These are phyloP conservation scores for Pogonomyrmex barbatus DNA, from an alignment of 1,140 invertebrate species.

Conservation along the genomic window DNA sequence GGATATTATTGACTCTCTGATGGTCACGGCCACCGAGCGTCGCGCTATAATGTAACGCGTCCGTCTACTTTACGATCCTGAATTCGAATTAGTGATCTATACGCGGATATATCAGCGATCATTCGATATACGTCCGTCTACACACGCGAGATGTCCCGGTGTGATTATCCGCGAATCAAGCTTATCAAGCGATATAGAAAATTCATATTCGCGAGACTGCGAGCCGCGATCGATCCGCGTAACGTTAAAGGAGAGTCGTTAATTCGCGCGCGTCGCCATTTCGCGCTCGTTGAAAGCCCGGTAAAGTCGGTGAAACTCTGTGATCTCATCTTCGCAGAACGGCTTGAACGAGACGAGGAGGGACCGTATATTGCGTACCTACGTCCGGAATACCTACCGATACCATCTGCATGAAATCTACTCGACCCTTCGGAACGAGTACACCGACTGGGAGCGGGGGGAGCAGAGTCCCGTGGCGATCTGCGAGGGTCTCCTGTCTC, in stretches of 20 bases:
- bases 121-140: neutral
- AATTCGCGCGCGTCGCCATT: too few relatives aligned
- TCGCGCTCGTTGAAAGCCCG: neutral
- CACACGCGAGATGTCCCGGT: neutral
- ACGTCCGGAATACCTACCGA: slow-evolving; percentile 95
- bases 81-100: slow-evolving; percentile 19
- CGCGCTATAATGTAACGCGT: slow-evolving; percentile 16
- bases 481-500: slow-evolving; percentile 85
- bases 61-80: slow-evolving; percentile 30
- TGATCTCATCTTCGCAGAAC: slow-evolving; percentile 87
- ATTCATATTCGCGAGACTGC: too few relatives aligned
- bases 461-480: slow-evolving; percentile 90
- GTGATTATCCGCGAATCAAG: neutral
- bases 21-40: slow-evolving; percentile 55
- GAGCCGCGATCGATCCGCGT: neutral
- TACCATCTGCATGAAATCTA: slow-evolving; percentile 96
- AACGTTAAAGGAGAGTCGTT: neutral
- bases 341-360: slow-evolving; percentile 94
- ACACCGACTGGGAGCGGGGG: slow-evolving; percentile 96
- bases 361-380: slow-evolving; percentile 94
- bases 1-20: slow-evolving; percentile 68
- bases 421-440: slow-evolving; percentile 96
- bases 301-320: too few relatives aligned
- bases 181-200: neutral
- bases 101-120: neutral